These are phyloP conservation scores for Molossus molossus DNA, from an alignment of 2,797 vertebrate species.

Conservation along the genomic window DNA sequence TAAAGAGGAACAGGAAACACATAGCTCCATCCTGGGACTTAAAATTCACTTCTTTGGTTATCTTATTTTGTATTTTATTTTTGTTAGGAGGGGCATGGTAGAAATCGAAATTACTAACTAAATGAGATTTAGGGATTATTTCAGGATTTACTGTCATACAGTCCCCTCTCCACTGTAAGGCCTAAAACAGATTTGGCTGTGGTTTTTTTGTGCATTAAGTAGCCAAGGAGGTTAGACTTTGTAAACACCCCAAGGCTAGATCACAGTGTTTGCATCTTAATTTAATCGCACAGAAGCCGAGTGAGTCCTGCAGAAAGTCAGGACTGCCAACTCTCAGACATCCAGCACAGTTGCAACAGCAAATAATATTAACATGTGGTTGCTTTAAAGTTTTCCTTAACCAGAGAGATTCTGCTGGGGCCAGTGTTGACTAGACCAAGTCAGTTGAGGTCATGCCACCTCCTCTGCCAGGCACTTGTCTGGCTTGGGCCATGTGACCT, in stretches of 20 bases:
- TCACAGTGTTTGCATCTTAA: background rate
- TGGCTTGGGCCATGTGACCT: background rate
- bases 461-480: background rate
- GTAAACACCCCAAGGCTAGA: fast-evolving
- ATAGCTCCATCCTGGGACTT: background rate
- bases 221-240: background rate
- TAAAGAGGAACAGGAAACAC: background rate
- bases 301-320: background rate
- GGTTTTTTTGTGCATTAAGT: background rate
- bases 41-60: background rate
- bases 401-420: background rate
- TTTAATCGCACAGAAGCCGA: background rate
- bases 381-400: background rate
- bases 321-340: fast-evolving
- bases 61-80: background rate
- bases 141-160: background rate
- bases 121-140: background rate
- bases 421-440: fast-evolving
- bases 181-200: background rate
- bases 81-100: background rate
- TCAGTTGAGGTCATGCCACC: fast-evolving
- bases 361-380: background rate
- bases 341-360: background rate
- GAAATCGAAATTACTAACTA: background rate
- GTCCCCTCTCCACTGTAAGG: background rate